A percentile compares a stretch with the other conserved stretches of the same genome.
Conservation (phyloP, 2,888 invertebrate species). For the Coenonympha glycerion region DNA sequence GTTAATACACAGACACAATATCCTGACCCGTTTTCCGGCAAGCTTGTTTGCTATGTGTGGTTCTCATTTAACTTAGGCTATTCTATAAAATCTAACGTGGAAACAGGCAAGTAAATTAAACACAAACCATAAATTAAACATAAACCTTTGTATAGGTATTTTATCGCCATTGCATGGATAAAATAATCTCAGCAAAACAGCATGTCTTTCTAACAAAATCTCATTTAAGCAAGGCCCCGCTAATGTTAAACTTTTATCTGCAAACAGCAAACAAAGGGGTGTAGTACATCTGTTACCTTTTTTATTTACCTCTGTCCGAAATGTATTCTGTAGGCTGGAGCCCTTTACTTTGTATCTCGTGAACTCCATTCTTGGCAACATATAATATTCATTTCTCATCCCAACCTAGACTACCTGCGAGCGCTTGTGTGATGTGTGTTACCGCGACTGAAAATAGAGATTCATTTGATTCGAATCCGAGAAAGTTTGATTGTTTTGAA, state of each 20-base stretch:
- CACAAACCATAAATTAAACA: no score
- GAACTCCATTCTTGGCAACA: slow-evolving; percentile 22
- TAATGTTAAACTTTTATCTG: slow-evolving; percentile 1
- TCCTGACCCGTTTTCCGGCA: neutral
- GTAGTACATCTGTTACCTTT: slow-evolving; percentile 10
- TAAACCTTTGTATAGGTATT: no score
- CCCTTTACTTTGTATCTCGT: slow-evolving; percentile 20
- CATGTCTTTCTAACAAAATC: neutral
- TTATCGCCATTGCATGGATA: no score
- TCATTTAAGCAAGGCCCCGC: neutral
- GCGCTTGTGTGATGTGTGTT: no score
- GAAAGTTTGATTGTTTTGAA: no score
- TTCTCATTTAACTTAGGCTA: neutral
- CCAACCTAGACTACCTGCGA: slow-evolving; percentile 26
- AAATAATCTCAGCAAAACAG: no score
- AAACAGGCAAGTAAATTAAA: no score
- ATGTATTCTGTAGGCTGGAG: slow-evolving; percentile 18
- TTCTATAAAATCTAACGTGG: neutral
- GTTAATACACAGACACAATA: neutral
- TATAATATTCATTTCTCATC: slow-evolving; percentile 42
- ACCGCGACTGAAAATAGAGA: no score
- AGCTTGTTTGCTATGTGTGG: neutral
- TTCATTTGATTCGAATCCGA: no score
- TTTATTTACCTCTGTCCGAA: slow-evolving; percentile 11
- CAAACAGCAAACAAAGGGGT: neutral